Base-by-base conservation (phyloP, 1,140 invertebrate species). In the Pseudoatta argentina region DNA sequence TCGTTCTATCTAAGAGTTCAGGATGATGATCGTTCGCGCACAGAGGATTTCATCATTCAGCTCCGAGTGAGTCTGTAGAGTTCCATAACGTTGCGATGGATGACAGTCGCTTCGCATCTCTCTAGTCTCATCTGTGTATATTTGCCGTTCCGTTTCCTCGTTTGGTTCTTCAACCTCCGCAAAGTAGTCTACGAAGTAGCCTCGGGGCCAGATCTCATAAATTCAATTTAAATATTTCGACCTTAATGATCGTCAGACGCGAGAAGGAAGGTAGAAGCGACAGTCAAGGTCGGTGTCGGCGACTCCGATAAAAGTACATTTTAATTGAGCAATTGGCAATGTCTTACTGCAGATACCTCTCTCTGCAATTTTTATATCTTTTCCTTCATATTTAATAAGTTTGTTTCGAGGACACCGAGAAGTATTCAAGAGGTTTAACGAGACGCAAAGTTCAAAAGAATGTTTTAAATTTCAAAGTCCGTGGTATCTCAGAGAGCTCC, bases 161-260 rank as follows among this genome's bases (percentile, higher is more conserved):
- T 86, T 27, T 69, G 61, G 85, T 79, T 81, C 61, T 83, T 83
- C 57, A 59, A 87, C 59, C 69, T 73, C 73, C 66, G 85, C 59
- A 27, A 75, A 79, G 83, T 86, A 51, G 69, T 86, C 88, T 86
- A 82, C 64, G 83, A 71, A 48, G 64, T 88, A 89, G 89, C 91
- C 83, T 51, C 75, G 77, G 76, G 90, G 93, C 89, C 76, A 89
- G 91, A 77, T 90, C 93, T 92, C 92, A 91, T 94, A 94, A 94
- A 94, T 94, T 94, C 91, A 94, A 94, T 94, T 94, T 93, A 94
- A 95, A 94, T 94, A 95, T 94, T 63, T 94, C 93, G 94, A 92
- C 91, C 94, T 94, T 94, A 95, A 95, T 94, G 94, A 94, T 92
- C 91, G 91, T 87, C 88, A 12, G 77, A 87, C 86, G 87, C 89